Percentiles rank a stretch among this genome's conserved stretches.
These are phyloP conservation scores for Aramus guarauna DNA, from an alignment of 2,113 vertebrate genomes.

Conservation along the genomic window DNA sequence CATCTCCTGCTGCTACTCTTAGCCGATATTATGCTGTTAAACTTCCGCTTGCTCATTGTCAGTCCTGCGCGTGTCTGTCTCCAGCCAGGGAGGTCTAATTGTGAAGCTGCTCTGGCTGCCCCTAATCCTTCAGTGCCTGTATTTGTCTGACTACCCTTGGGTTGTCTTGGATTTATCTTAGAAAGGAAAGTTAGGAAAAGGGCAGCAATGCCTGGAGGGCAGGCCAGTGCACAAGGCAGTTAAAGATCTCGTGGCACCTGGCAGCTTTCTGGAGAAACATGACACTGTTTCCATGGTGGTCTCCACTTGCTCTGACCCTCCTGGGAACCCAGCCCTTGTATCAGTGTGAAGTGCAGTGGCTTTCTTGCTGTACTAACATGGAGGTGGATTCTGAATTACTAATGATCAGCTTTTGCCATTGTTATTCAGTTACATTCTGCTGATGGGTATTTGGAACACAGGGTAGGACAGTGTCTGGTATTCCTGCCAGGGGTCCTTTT, in stretches of 20 bases:
- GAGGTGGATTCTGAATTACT: background rate
- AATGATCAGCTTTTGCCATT: background rate
- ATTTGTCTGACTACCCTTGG: background rate
- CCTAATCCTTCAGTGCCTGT: background rate
- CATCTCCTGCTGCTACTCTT: constrained; percentile 4
- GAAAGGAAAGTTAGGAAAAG: background rate
- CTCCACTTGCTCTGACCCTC: background rate
- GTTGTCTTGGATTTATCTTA: background rate
- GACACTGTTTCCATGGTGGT: background rate
- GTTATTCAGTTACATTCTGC: background rate
- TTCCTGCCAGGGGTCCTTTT: background rate
- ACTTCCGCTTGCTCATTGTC: background rate
- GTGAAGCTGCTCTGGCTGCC: background rate
- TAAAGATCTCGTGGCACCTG: background rate
- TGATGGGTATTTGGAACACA: background rate
- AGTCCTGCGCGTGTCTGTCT: background rate
- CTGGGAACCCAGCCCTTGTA: background rate
- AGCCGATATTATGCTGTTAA: background rate
- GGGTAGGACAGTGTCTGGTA: background rate
- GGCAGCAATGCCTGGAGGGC: background rate
- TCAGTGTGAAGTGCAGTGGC: background rate
- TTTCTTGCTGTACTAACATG: background rate
- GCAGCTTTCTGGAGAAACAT: background rate
- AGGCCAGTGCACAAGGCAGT: background rate
- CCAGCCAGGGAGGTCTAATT: background rate